These are phyloP conservation scores for Globia sparganii DNA, from an alignment of 2,888 invertebrate species.

Conservation along the genomic window DNA sequence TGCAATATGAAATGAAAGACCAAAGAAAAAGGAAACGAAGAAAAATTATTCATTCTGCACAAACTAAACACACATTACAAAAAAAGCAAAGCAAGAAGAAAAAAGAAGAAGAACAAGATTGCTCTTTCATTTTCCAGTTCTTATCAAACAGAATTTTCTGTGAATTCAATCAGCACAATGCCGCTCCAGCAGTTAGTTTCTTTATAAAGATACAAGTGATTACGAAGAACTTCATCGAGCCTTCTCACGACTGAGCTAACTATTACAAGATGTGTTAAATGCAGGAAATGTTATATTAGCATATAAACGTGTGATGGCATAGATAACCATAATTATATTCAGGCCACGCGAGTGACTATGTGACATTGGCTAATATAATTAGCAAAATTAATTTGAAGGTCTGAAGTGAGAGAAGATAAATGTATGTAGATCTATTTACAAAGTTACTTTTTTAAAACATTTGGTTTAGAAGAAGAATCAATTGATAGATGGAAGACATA, in stretches of 20 bases:
- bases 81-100: not conserved
- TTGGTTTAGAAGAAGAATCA: not conserved
- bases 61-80: not conserved
- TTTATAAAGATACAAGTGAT: conserved; percentile 32
- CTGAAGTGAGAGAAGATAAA: no score
- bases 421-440: not conserved
- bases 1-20: not conserved
- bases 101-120: not conserved
- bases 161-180: conserved; percentile 27
- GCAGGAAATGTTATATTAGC: conserved; percentile 57
- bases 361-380: conserved; percentile 4
- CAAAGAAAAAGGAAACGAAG: not conserved
- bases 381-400: not conserved
- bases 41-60: not conserved
- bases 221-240: conserved; percentile 39
- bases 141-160: conserved; percentile 14
- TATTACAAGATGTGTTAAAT: conserved; percentile 47
- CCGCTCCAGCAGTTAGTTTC: conserved; percentile 24
- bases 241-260: conserved; percentile 45
- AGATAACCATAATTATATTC: conserved; percentile 32
- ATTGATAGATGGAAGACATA: not conserved
- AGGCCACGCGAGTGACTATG: conserved; percentile 13
- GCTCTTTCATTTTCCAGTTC: conserved; percentile 7
- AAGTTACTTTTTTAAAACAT: not conserved
- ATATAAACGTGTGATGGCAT: conserved; percentile 40